Evolutionary conservation across 2,797 vertebrate species (phyloP).

Genomic region (Anolis apletophallus): DNA sequence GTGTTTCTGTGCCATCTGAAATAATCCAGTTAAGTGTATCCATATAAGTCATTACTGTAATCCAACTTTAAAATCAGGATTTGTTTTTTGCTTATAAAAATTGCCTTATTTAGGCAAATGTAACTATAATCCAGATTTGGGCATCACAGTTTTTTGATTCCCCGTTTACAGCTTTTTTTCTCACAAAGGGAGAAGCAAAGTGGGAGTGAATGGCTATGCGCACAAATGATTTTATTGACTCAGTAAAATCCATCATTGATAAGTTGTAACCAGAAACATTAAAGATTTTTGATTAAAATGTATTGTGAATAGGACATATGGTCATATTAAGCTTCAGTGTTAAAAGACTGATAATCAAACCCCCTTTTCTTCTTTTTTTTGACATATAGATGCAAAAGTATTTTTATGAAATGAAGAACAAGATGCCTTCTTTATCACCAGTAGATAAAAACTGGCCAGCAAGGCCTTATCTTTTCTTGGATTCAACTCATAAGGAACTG

Average conservation of each 20-base stretch:
- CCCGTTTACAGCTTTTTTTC: neutral
- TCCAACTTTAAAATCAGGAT: neutral
- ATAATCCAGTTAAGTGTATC: neutral
- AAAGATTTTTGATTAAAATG: neutral
- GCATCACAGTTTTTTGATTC: neutral
- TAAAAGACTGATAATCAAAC: conserved; percentile 14
- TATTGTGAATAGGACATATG: conserved; percentile 9
- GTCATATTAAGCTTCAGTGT: conserved; percentile 25
- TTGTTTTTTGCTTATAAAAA: neutral
- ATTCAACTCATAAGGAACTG: conserved; percentile 88
- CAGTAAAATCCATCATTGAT: neutral
- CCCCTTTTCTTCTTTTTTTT: conserved; percentile 59
- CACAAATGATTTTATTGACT: neutral
- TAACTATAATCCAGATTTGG: neutral
- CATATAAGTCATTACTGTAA: neutral
- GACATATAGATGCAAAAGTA: conserved; percentile 91
- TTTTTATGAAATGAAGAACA: conserved; percentile 91
- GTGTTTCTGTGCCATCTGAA: neutral
- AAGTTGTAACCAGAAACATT: neutral
- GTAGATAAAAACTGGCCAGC: conserved; percentile 93
- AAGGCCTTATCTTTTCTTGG: conserved; percentile 90
- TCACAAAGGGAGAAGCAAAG: neutral
- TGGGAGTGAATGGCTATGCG: neutral
- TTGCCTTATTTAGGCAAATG: neutral
- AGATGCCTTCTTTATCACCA: conserved; percentile 92